These are phyloP conservation scores for Crossocerus cetratus DNA, from an alignment of 2,888 invertebrate species.

Conservation along the genomic window DNA sequence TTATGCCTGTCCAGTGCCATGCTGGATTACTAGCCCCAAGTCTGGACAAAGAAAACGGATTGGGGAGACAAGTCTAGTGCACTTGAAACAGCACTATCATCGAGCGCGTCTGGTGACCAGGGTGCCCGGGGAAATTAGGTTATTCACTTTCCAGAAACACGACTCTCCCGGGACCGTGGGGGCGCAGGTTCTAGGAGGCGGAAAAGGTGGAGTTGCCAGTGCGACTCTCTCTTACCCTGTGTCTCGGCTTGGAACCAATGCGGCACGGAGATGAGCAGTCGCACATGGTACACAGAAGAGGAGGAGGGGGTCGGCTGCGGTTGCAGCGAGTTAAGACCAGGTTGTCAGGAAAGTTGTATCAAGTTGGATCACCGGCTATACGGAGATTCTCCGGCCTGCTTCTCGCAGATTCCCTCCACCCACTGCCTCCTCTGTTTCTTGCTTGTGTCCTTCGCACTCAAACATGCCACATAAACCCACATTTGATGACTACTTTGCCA, in stretches of 20 bases:
- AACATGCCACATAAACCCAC: neutral
- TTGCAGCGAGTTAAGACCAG: constrained; percentile 57
- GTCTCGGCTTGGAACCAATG: too few species aligned
- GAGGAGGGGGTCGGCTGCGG: constrained; percentile 38
- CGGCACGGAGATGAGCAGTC: constrained; percentile 25
- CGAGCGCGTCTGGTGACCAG: constrained; percentile 7
- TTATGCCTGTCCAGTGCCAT: too few species aligned
- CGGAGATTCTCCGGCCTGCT: constrained; percentile 29
- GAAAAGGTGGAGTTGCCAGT: constrained; percentile 6
- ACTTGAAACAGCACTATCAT: constrained; percentile 23
- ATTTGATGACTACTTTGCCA: too few species aligned
- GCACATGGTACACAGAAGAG: constrained; percentile 34
- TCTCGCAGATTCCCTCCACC: constrained; percentile 3
- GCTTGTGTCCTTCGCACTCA: neutral
- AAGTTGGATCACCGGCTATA: constrained; percentile 58
- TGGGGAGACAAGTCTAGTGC: neutral
- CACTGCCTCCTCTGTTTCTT: neutral
- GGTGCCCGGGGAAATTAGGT: constrained; percentile 60
- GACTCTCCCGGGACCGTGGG: constrained; percentile 35
- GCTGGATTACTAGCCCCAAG: constrained; percentile 4
- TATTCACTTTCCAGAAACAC: constrained; percentile 63
- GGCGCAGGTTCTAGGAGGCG: constrained; percentile 41
- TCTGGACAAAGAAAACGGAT: constrained; percentile 11
- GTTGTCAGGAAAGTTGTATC: constrained; percentile 64
- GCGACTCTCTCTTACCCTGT: neutral